Conservation (phyloP, 2,888 invertebrate genomes). For the Thelaira solivaga region DNA sequence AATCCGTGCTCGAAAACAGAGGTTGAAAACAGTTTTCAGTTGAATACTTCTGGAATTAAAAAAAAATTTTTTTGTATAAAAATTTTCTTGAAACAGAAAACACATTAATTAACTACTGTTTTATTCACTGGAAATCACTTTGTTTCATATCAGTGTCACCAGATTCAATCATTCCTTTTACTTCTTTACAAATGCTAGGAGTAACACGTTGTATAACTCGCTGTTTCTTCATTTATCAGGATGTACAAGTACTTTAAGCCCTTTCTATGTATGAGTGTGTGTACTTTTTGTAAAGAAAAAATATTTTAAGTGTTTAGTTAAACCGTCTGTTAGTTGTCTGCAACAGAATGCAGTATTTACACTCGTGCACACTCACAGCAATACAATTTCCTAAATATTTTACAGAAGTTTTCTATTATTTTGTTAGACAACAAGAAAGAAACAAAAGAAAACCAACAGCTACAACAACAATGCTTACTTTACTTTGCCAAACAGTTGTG, state of each 20-base stretch:
- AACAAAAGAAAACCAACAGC: neutral
- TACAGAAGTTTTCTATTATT: conserved; percentile 8
- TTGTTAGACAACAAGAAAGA: neutral
- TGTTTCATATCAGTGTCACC: neutral
- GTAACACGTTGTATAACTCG: neutral
- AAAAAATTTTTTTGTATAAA: too few relatives aligned
- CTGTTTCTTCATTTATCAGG: neutral
- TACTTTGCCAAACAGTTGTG: neutral
- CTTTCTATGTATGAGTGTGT: too few relatives aligned
- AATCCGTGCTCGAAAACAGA: too few relatives aligned
- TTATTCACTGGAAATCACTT: neutral
- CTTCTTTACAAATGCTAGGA: neutral
- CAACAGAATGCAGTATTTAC: conserved; percentile 14
- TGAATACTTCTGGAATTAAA: too few relatives aligned
- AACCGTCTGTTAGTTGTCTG: conserved; percentile 44
- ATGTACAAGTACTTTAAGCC: neutral
- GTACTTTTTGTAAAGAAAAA: neutral
- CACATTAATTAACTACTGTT: too few relatives aligned
- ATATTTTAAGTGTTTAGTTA: conserved; percentile 37
- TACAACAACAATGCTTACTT: too few relatives aligned
- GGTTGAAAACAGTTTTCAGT: too few relatives aligned
- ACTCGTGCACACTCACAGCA: neutral
- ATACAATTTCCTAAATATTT: neutral
- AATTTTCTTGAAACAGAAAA: too few relatives aligned
- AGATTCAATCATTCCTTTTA: conserved; percentile 31